A percentile compares a stretch with the other conserved stretches of the same genome.
These are phyloP conservation scores for Diadema setosum DNA, from an alignment of 35 echinoderm and acorn worm genomes.

Conservation along the genomic window DNA sequence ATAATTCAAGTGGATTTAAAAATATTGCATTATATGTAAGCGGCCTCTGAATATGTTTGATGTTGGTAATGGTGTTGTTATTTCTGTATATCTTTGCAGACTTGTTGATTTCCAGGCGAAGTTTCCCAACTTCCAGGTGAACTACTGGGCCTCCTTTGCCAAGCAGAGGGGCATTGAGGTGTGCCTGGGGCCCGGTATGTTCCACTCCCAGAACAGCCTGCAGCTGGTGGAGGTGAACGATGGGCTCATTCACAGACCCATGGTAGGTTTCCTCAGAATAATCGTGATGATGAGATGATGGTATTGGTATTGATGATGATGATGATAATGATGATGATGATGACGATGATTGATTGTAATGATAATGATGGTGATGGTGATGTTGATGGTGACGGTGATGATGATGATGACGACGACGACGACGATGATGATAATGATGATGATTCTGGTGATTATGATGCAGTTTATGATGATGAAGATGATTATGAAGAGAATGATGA, in stretches of 20 bases:
- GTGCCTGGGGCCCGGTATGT: slow-evolving; percentile 62
- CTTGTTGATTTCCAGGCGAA: slow-evolving; percentile 78
- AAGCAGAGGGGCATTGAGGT: slow-evolving; percentile 81
- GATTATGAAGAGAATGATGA: no score
- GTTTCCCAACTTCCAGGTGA: slow-evolving; percentile 64
- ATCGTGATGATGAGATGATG: background rate
- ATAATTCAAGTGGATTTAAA: no score
- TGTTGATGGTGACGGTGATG: background rate
- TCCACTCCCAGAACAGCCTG: slow-evolving; percentile 54
- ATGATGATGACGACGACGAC: background rate
- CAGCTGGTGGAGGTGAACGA: slow-evolving; percentile 41
- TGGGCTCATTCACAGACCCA: slow-evolving; percentile 70
- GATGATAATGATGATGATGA: background rate
- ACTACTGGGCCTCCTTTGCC: slow-evolving; percentile 92
- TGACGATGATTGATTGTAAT: background rate
- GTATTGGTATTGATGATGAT: background rate
- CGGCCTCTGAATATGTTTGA: no score
- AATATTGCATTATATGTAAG: no score
- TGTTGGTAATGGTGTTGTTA: no score
- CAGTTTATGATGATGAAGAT: no score
- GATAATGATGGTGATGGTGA: background rate
- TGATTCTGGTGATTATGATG: no score
- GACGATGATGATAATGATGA: background rate
- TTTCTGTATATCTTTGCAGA: slow-evolving; percentile 34
- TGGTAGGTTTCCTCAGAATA: slow-evolving; percentile 26